Conservation (phyloP, 2,888 invertebrate species). For the Flexamia atlantica region DNA sequence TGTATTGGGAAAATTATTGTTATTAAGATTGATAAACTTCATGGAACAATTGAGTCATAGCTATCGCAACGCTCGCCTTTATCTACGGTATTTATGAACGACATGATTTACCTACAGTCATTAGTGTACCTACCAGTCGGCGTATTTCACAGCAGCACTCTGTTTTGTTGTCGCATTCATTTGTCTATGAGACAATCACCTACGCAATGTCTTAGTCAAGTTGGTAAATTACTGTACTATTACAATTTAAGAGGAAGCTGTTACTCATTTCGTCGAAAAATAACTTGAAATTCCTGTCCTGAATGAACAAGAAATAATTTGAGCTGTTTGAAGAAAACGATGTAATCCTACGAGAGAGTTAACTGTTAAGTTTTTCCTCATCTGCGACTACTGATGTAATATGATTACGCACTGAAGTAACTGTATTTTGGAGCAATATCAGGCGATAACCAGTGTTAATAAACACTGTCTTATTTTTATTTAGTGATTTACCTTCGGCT, state of each 20-base stretch:
- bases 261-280: not conserved
- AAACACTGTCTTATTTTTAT: no score
- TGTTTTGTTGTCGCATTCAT: conserved; percentile 23
- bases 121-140: conserved; percentile 9
- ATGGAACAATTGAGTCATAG: conserved; percentile 18
- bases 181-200: conserved; percentile 25
- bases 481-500: no score
- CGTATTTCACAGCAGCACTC: not conserved
- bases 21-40: not conserved
- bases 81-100: not conserved
- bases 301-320: no score
- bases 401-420: no score
- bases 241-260: not conserved
- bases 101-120: not conserved
- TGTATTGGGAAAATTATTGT: not conserved
- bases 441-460: no score
- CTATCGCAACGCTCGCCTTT: not conserved
- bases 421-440: no score
- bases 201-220: not conserved
- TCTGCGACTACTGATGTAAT: no score
- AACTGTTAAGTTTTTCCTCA: no score
- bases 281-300: no score
- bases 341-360: no score
- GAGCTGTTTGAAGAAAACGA: no score
- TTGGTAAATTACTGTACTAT: not conserved